phyloP scores from a whole-genome alignment of 2,888 invertebrate genomes.

The Watsonalla cultraria region DNA sequence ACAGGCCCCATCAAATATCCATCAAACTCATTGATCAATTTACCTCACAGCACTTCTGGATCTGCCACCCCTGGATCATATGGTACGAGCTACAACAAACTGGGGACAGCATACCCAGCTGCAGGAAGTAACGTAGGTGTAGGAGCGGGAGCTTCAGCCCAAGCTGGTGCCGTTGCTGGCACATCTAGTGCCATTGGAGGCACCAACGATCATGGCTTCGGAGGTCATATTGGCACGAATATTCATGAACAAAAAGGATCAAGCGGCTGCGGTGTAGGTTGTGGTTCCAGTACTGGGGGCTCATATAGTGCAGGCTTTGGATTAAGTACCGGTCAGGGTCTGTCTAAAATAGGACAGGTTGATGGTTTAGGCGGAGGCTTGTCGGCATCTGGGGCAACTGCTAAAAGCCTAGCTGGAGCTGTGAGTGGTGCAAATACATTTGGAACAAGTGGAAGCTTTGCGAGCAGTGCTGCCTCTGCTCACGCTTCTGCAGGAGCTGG shows the following conservation, averaged over 20 bases:
- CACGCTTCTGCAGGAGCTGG: constrained; percentile 53
- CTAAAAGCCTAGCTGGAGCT: constrained; percentile 45
- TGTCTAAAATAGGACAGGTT: constrained; percentile 15
- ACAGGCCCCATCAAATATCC: constrained; percentile 6
- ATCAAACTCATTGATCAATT: constrained; percentile 14
- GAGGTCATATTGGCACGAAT: constrained; percentile 12
- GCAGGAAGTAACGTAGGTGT: constrained; percentile 10
- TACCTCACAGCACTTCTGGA: constrained; percentile 9
- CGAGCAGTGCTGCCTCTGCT: constrained; percentile 58
- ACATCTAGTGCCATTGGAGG: constrained; percentile 28
- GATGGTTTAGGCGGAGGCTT: constrained; percentile 19
- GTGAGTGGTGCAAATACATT: constrained; percentile 25
- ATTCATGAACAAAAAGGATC: constrained; percentile 20
- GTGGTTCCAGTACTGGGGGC: constrained; percentile 27
- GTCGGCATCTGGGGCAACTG: constrained; percentile 30
- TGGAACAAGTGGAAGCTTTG: constrained; percentile 38
- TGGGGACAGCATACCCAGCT: constrained; percentile 17
- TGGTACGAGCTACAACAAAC: constrained; percentile 7
- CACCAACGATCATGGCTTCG: constrained; percentile 13
- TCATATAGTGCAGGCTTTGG: constrained; percentile 18
- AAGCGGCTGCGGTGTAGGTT: constrained; percentile 40
- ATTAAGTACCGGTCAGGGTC: constrained; percentile 8
- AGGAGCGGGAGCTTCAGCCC: constrained; percentile 16
- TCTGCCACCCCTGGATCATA: constrained; percentile 17
- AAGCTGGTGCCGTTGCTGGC: constrained; percentile 36